A percentile compares a stretch with the other conserved stretches of the same genome.
Evolutionary conservation across 2,888 invertebrate genomes (phyloP).

Genomic region (Drosophila bunnanda): DNA sequence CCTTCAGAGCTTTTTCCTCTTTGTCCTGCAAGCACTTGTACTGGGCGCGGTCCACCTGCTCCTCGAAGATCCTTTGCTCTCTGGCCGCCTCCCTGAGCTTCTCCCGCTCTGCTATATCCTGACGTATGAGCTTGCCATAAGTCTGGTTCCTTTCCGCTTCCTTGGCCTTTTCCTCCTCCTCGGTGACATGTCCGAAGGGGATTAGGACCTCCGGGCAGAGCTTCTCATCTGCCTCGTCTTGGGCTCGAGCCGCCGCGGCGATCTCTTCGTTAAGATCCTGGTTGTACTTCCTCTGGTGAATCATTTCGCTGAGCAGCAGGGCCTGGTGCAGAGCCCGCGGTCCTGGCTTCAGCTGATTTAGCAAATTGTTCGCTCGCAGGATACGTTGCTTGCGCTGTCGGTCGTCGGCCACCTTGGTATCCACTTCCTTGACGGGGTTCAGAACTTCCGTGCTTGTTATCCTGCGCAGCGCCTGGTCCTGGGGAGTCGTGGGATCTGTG

Average conservation of each 20-base stretch:
- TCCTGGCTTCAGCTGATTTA: slow-evolving; percentile 61
- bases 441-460: slow-evolving; percentile 3
- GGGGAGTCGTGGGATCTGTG: background rate
- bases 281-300: slow-evolving; percentile 51
- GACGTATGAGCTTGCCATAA: slow-evolving; percentile 4
- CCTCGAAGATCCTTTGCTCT: slow-evolving; percentile 38
- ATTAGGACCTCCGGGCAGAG: slow-evolving; percentile 54
- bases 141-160: slow-evolving; percentile 45
- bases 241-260: slow-evolving; percentile 27
- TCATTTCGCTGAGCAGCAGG: slow-evolving; percentile 51
- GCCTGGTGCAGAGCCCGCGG: slow-evolving; percentile 49
- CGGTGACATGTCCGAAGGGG: slow-evolving; percentile 49
- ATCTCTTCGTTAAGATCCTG: slow-evolving; percentile 51
- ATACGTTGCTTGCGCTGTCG: slow-evolving; percentile 63
- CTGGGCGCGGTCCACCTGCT: slow-evolving; percentile 47
- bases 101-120: slow-evolving; percentile 55
- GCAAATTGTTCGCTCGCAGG: slow-evolving; percentile 49
- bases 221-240: slow-evolving; percentile 48
- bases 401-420: slow-evolving; percentile 21
- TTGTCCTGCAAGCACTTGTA: slow-evolving; percentile 32
- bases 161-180: slow-evolving; percentile 50
- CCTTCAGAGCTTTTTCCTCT: slow-evolving; percentile 42
- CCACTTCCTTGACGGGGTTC: background rate
- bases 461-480: slow-evolving; percentile 19
- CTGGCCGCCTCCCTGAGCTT: slow-evolving; percentile 13